Percentiles rank a stretch among this genome's conserved stretches.
These are phyloP conservation scores for Hydractinia echinata DNA, from an alignment of 30 jellyfish, hydroid and myxozoan genomes.

Conservation along the genomic window DNA sequence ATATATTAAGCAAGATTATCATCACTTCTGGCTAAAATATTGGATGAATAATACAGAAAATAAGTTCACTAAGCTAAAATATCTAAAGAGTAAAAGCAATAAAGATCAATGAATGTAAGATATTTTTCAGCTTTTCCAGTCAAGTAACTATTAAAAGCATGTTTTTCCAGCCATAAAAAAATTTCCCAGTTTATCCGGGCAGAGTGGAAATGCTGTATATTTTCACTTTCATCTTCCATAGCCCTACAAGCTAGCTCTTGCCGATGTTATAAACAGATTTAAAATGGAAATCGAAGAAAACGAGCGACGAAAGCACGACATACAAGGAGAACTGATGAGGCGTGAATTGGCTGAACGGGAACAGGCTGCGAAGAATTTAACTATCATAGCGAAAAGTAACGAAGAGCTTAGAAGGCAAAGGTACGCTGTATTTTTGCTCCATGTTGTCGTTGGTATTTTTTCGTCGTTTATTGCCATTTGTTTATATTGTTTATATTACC, in stretches of 20 bases:
- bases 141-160: too few species aligned
- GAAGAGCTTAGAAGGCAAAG: conserved; percentile 64
- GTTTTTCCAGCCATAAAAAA: background rate
- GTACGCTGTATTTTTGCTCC: conserved; percentile 16
- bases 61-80: too few species aligned
- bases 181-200: background rate
- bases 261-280: conserved; percentile 47
- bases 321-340: conserved; percentile 63
- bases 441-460: background rate
- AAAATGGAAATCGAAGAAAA: conserved; percentile 39
- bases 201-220: background rate
- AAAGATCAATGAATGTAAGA: too few species aligned
- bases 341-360: conserved; percentile 56
- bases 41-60: too few species aligned
- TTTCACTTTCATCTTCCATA: background rate
- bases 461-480: too few species aligned
- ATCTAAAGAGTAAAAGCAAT: too few species aligned
- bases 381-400: conserved; percentile 48
- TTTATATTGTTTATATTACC: too few species aligned
- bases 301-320: conserved; percentile 51
- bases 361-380: conserved; percentile 36
- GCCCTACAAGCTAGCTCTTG: conserved; percentile 56
- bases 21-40: too few species aligned
- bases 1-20: too few species aligned
- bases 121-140: too few species aligned